Base-by-base conservation (phyloP, 2,113 vertebrate species). In the Sisor rabdophorus region DNA sequence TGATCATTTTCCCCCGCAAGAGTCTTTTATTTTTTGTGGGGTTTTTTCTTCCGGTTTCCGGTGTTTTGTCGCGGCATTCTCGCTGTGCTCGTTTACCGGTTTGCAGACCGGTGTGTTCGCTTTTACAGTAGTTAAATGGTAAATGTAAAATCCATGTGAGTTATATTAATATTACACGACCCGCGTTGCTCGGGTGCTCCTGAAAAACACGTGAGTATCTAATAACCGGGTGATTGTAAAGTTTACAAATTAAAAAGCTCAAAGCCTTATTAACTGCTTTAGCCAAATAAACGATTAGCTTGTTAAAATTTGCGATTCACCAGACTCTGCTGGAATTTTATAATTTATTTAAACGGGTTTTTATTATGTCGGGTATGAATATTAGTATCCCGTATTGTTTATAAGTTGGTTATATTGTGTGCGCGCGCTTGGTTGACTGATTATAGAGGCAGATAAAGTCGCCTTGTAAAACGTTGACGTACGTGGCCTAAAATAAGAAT, bases 31-130 rank as follows among this genome's bases (percentile, higher is more conserved):
- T 47, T 16, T 64, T 12, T 44, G 9, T 44, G 6, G 2, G 2
- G 2, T 44, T 44, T 9, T 44, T 44, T 44, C 9, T 69, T 69
- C 65, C 65, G 26, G 65, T 30, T 69, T 69, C 65, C 65, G 65
- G 15, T 69, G 19, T 52, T 11, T 30, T 28, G 0, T 20, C 47
- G 17, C 65, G 47, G 10, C 52, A 20, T 69, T 69, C 22, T 68
- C 28, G 44, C 40, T 17, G 7, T 47, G 0, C 40, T n/a, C 24
- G 13, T 13, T 2, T 52, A 52, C 47, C 65, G 65, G 65, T 30
- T 30, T 30, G 65, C 63, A 15, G 22, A 7, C 47, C 22, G 8
- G n/a, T 17, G 7, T 3, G 40, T 24, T 48, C 24, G n/a, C 64
- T 15, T 48, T 16, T 68, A 28, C 19, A 13, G 4, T 47, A 16